A percentile compares a stretch with the other conserved stretches of the same genome.
Evolutionary conservation across 2,797 vertebrate species (phyloP).

Genomic region (Crypturellus tataupa): DNA sequence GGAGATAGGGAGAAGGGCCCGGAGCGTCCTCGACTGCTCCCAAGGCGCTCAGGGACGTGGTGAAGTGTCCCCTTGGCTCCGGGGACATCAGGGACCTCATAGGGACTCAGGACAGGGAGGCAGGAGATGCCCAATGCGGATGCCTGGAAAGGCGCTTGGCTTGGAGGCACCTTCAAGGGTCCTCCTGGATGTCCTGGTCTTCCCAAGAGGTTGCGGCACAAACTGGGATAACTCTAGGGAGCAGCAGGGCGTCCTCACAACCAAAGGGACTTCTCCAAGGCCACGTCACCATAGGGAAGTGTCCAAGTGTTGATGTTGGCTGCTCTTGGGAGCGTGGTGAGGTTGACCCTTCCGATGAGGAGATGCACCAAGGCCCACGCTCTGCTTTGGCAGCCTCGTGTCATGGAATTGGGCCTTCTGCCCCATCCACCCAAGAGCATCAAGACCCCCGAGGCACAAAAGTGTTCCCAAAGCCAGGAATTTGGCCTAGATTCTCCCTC

Average conservation of each 20-base stretch:
- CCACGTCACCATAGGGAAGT: not conserved
- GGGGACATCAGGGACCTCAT: conserved; percentile 42
- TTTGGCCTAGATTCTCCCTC: not conserved
- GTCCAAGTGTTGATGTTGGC: rapidly evolving
- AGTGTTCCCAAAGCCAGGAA: not conserved
- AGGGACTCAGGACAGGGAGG: no score
- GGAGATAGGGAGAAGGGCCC: no score
- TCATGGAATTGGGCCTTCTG: not conserved
- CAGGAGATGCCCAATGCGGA: not conserved
- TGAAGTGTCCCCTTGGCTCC: no score
- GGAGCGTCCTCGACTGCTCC: no score
- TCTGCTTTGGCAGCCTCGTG: not conserved
- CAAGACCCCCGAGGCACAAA: no score
- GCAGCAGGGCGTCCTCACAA: rapidly evolving
- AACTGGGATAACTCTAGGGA: no score
- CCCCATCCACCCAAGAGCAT: no score
- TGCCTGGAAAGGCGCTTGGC: conserved; percentile 30
- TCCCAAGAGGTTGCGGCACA: rapidly evolving
- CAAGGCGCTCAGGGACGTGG: no score
- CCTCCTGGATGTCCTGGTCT: rapidly evolving
- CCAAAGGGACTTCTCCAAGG: not conserved
- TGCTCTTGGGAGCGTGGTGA: rapidly evolving
- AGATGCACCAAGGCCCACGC: rapidly evolving
- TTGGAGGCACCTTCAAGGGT: conserved; percentile 8
- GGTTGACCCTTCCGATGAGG: not conserved